phyloP scores from a whole-genome alignment of 2,888 invertebrate species.

The Adelphocoris suturalis region DNA sequence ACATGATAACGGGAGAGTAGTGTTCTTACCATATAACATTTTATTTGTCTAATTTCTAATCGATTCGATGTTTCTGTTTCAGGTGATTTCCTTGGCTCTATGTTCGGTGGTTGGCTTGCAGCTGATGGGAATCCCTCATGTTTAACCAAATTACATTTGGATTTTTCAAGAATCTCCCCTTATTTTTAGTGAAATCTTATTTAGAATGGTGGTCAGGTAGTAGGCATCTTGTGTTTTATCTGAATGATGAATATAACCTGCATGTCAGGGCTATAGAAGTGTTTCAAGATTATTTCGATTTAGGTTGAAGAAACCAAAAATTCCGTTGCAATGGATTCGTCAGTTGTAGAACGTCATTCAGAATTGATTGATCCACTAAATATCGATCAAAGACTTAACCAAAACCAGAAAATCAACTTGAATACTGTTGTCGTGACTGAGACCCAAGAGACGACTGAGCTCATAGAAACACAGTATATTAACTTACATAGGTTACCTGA shows the following conservation, averaged over 20 bases:
- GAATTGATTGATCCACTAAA: conserved; percentile 67
- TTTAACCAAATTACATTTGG: background rate
- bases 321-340: conserved; percentile 68
- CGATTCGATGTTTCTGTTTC: background rate
- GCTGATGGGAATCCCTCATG: background rate
- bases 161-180: background rate
- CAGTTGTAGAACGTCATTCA: conserved; percentile 72
- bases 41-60: too few relatives aligned
- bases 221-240: background rate
- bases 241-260: background rate
- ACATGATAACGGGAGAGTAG: too few relatives aligned
- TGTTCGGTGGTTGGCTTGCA: background rate
- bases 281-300: too few relatives aligned
- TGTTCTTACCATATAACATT: too few relatives aligned
- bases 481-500: conserved; percentile 78
- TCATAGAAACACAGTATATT: conserved; percentile 78
- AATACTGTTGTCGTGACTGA: conserved; percentile 73
- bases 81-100: background rate
- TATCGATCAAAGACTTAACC: conserved; percentile 68
- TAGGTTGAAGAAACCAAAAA: too few relatives aligned
- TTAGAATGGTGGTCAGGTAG: background rate
- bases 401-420: conserved; percentile 61
- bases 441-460: conserved; percentile 72
- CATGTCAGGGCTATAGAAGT: too few relatives aligned
- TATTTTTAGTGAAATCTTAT: background rate